Conservation (phyloP, 2,888 invertebrate genomes). For the Limnephilus lunatus region DNA sequence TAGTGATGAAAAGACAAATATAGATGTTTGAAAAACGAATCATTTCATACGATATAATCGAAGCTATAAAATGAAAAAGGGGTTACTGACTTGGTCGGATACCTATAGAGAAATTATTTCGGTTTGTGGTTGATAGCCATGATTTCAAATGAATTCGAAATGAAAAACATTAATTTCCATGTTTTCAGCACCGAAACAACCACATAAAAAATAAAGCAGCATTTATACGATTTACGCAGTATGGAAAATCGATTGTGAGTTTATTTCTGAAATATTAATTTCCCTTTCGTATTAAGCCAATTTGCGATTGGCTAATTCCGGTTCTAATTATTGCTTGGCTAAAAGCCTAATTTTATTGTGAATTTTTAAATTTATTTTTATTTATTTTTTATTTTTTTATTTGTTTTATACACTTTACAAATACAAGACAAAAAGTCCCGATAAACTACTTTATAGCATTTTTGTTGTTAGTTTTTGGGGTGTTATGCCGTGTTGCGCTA, state of each 20-base stretch:
- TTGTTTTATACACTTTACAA: too few species aligned
- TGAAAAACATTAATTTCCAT: background rate
- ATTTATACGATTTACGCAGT: background rate
- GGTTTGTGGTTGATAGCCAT: background rate
- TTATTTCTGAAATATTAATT: background rate
- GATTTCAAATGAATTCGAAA: background rate
- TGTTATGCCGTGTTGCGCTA: too few species aligned
- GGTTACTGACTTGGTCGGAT: background rate
- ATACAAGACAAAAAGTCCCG: too few species aligned
- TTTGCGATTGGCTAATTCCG: too few species aligned
- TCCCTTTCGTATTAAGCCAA: background rate
- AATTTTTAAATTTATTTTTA: too few species aligned
- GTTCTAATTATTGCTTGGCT: background rate
- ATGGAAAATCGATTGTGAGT: background rate
- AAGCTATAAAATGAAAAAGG: slow-evolving; percentile 26
- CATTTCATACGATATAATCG: background rate
- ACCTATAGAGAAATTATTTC: slow-evolving; percentile 13
- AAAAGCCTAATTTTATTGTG: too few species aligned
- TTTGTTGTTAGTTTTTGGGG: too few species aligned
- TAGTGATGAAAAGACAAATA: slow-evolving; percentile 36
- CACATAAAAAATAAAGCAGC: background rate
- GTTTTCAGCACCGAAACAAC: background rate
- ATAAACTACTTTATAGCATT: too few species aligned
- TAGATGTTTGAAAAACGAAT: slow-evolving; percentile 28
- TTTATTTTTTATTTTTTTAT: too few species aligned